These are phyloP conservation scores for Papilio dardanus DNA, from an alignment of 1,140 invertebrate species.

Conservation along the genomic window DNA sequence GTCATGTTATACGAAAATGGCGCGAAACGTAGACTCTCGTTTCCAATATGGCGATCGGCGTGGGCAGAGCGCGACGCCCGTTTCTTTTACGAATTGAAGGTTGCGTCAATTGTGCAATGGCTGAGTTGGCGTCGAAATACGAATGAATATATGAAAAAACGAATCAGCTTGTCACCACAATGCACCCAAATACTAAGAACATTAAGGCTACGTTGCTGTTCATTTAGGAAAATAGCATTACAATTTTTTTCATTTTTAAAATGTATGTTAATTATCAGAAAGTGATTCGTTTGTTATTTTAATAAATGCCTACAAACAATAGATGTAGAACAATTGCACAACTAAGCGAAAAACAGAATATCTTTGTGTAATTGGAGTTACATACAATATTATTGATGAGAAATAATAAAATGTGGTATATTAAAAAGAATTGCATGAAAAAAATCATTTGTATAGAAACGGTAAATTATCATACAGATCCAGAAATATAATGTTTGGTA, in stretches of 20 bases:
- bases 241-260: background rate
- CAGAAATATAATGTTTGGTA: constrained; percentile 23
- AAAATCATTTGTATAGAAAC: background rate
- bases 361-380: background rate
- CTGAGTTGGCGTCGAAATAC: constrained; percentile 43
- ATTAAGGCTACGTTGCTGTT: background rate
- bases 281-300: background rate
- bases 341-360: background rate
- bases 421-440: background rate
- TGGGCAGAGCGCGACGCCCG: constrained; percentile 53
- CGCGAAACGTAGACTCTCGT: constrained; percentile 44
- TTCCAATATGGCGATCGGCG: constrained; percentile 50
- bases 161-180: constrained; percentile 36
- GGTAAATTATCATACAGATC: background rate
- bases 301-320: background rate
- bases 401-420: background rate
- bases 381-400: background rate
- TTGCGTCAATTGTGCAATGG: constrained; percentile 54
- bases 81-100: constrained; percentile 72
- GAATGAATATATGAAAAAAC: constrained; percentile 55
- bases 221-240: background rate
- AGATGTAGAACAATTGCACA: background rate
- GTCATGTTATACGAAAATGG: constrained; percentile 39
- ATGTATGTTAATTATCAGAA: background rate
- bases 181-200: background rate